Evolutionary conservation across 1,140 invertebrate genomes (phyloP).

Genomic region (Lasioglossum albipes): DNA sequence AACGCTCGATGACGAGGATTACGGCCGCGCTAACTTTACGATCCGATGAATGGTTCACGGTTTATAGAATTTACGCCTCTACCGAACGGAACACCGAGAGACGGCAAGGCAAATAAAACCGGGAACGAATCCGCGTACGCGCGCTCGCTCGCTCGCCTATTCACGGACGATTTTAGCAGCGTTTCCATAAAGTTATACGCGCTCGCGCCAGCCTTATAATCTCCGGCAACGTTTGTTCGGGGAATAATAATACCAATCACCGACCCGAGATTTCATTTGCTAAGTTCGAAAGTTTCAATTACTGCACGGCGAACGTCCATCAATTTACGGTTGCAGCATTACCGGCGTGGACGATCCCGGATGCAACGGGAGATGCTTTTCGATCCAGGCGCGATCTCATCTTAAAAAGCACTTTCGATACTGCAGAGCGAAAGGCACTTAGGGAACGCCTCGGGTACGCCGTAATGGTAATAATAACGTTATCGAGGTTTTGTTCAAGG

Average conservation of each 20-base stretch:
- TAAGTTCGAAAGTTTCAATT: slow-evolving; percentile 56
- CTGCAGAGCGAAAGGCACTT: slow-evolving; percentile 58
- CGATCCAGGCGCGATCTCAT: slow-evolving; percentile 62
- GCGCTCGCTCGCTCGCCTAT: not conserved
- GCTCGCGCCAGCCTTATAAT: slow-evolving; percentile 27
- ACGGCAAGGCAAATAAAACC: not conserved
- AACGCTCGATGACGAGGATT: slow-evolving; percentile 25
- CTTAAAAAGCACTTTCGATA: slow-evolving; percentile 63
- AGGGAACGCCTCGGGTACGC: slow-evolving; percentile 55
- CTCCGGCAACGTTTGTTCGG: slow-evolving; percentile 34
- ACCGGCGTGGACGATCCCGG: slow-evolving; percentile 49
- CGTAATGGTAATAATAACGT: slow-evolving; percentile 64
- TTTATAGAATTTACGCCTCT: not conserved
- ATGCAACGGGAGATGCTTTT: slow-evolving; percentile 40
- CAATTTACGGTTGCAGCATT: slow-evolving; percentile 51
- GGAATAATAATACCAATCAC: slow-evolving; percentile 48
- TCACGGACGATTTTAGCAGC: slow-evolving; percentile 1
- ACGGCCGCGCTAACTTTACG: slow-evolving; percentile 32
- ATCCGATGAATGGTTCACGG: not conserved
- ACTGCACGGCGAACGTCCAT: slow-evolving; percentile 45
- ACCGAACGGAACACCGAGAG: not conserved
- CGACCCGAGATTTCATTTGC: slow-evolving; percentile 40
- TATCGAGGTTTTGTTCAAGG: slow-evolving; percentile 58
- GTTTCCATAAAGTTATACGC: slow-evolving; percentile 27
- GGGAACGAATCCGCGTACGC: slow-evolving; percentile 5